These are phyloP conservation scores for Felis chaus DNA, from an alignment of 2,113 vertebrate species.

Conservation along the genomic window DNA sequence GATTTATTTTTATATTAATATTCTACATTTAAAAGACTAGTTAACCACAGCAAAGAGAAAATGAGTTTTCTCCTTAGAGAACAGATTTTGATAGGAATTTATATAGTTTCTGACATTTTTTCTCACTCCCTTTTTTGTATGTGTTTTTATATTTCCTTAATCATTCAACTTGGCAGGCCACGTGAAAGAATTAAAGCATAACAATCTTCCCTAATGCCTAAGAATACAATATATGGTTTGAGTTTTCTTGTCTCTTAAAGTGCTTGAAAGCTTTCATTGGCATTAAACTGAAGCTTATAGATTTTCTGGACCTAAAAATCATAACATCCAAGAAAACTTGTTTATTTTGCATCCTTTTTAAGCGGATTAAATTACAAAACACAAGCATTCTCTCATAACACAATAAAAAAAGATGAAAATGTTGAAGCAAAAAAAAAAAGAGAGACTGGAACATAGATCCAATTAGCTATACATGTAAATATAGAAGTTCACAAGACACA, in stretches of 20 bases:
- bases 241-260: neutral
- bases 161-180: neutral
- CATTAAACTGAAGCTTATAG: neutral
- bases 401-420: neutral
- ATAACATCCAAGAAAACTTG: neutral
- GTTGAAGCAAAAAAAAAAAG: neutral
- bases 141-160: neutral
- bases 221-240: neutral
- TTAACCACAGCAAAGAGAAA: neutral
- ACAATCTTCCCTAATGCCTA: neutral
- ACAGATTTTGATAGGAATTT: neutral
- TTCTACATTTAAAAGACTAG: neutral
- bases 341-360: neutral
- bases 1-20: neutral
- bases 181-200: neutral
- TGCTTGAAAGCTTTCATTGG: neutral
- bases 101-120: neutral
- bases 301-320: neutral
- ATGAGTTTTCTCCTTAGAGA: neutral
- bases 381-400: neutral
- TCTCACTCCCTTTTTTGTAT: neutral
- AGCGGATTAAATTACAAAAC: neutral
- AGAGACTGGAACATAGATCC: neutral
- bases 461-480: neutral
- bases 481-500: neutral